Conservation (phyloP, 2,888 invertebrate genomes). For the Strigamia maritima region DNA sequence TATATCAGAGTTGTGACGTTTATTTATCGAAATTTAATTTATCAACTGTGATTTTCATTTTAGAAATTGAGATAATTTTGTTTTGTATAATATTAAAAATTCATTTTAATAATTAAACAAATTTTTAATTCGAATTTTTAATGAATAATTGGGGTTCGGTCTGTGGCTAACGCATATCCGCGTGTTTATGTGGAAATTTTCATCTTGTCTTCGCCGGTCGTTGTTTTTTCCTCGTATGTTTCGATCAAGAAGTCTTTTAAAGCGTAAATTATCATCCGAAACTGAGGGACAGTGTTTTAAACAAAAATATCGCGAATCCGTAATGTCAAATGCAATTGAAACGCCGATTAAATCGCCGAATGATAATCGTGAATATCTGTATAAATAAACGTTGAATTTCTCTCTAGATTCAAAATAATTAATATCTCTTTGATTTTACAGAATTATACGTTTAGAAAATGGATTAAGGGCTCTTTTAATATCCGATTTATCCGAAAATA, state of each 20-base stretch:
- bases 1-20: background rate
- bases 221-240: background rate
- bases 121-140: background rate
- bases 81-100: background rate
- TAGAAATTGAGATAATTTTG: background rate
- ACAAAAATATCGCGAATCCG: background rate
- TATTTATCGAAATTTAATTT: background rate
- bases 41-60: background rate
- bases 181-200: background rate
- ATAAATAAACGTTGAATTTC: background rate
- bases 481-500: constrained; percentile 26
- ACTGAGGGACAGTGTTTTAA: background rate
- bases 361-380: constrained; percentile 41
- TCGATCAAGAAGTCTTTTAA: background rate
- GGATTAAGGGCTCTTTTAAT: constrained; percentile 41
- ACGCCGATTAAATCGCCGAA: constrained; percentile 39
- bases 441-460: constrained; percentile 40
- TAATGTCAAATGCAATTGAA: background rate
- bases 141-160: background rate
- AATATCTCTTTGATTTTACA: constrained; percentile 16
- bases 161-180: background rate
- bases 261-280: background rate
- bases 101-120: background rate
- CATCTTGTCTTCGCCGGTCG: background rate
- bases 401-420: background rate